Evolutionary conservation across 2,113 vertebrate species (phyloP).

Genomic region (Gymnogyps californianus): DNA sequence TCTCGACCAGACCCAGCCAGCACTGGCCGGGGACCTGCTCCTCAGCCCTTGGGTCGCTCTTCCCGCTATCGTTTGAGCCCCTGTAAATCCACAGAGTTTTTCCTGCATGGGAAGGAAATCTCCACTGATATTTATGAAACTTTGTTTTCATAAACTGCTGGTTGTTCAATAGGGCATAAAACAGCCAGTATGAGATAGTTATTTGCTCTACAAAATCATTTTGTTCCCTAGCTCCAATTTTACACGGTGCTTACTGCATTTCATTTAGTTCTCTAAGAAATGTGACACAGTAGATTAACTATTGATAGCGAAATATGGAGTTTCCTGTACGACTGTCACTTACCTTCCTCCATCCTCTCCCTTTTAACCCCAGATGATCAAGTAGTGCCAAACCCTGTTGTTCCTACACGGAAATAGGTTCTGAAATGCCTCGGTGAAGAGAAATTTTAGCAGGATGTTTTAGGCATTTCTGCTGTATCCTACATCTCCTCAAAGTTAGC

Average conservation of each 20-base stretch:
- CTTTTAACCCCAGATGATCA: not conserved
- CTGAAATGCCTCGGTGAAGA: not conserved
- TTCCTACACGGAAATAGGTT: not conserved
- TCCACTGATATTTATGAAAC: conserved; percentile 35
- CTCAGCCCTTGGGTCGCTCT: not conserved
- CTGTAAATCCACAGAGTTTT: not conserved
- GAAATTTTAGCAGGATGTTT: not conserved
- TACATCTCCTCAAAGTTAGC: not conserved
- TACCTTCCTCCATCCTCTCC: not conserved
- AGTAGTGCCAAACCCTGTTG: not conserved
- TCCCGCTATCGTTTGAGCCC: not conserved
- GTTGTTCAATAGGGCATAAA: conserved; percentile 73
- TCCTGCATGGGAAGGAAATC: not conserved
- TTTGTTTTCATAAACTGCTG: conserved; percentile 70
- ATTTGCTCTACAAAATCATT: conserved; percentile 69
- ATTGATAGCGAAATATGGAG: conserved; percentile 18
- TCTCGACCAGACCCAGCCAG: not conserved
- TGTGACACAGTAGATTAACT: conserved; percentile 67
- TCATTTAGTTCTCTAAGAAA: conserved; percentile 60
- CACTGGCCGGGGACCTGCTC: not conserved
- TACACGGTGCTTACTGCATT: conserved; percentile 47
- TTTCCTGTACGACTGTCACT: not conserved
- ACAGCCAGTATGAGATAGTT: conserved; percentile 58
- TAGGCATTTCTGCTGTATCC: not conserved
- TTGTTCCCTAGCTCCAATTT: conserved; percentile 59